Percentiles rank a stretch among this genome's conserved stretches.
Conservation (phyloP, 2,113 vertebrate species). For the Sisor rabdophorus region DNA sequence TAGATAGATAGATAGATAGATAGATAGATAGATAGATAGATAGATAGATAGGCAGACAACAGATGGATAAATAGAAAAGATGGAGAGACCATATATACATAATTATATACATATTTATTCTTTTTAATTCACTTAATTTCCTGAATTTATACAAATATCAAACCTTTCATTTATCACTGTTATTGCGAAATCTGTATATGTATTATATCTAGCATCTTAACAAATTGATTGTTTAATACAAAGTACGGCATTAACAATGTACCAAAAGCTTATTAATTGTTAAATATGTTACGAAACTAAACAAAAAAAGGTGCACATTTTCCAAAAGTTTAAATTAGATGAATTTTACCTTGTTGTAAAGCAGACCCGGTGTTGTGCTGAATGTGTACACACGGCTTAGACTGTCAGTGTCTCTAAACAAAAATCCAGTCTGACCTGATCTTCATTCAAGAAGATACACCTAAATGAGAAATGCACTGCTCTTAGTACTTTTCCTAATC, state of each 20-base stretch:
- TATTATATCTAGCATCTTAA: background rate
- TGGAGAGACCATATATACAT: too few species aligned
- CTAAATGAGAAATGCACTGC: background rate
- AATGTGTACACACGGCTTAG: background rate
- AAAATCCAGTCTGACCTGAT: slow-evolving; percentile 8
- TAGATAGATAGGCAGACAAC: too few species aligned
- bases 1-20: too few species aligned
- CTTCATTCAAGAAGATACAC: background rate
- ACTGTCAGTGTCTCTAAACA: too few species aligned
- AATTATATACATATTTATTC: too few species aligned
- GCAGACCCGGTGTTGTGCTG: background rate
- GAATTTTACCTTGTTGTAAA: background rate
- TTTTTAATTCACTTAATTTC: too few species aligned
- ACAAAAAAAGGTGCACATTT: background rate
- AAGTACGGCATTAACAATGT: background rate
- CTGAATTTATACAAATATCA: too few species aligned
- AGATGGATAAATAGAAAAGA: background rate
- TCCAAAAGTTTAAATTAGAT: background rate
- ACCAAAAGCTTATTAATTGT: background rate
- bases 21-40: too few species aligned
- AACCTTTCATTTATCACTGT: too few species aligned
- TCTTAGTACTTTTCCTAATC: background rate
- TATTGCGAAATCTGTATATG: too few species aligned
- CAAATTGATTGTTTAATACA: background rate
- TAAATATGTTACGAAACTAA: background rate